Percentiles rank a stretch among this genome's conserved stretches.
These are phyloP conservation scores for Selene dorsalis DNA, from an alignment of 2,797 vertebrate species.

Conservation along the genomic window DNA sequence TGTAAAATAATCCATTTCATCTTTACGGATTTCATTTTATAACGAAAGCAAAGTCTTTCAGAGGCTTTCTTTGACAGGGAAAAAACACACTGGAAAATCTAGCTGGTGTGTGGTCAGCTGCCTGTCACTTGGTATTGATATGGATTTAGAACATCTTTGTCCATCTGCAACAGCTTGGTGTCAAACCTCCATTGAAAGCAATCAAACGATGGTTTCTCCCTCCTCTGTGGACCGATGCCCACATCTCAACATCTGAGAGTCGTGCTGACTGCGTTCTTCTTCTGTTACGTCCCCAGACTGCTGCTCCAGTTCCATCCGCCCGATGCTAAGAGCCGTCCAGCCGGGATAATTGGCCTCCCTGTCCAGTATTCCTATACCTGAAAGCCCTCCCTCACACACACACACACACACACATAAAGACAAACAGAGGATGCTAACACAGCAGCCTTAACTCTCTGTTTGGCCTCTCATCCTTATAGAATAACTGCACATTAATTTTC, in stretches of 20 bases:
- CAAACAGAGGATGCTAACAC: constrained; percentile 60
- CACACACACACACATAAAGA: constrained; percentile 52
- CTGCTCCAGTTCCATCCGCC: constrained; percentile 53
- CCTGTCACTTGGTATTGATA: constrained; percentile 12
- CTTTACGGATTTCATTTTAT: constrained; percentile 44
- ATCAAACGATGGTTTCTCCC: constrained; percentile 24
- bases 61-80: constrained; percentile 4
- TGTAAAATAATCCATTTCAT: constrained; percentile 60
- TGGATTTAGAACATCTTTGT: constrained; percentile 33
- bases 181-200: constrained; percentile 37
- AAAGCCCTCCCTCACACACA: constrained; percentile 46
- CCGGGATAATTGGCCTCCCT: constrained; percentile 80
- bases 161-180: constrained; percentile 23
- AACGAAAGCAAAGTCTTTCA: constrained; percentile 7
- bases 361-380: constrained; percentile 62
- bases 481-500: constrained; percentile 71
- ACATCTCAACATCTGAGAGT: constrained; percentile 63
- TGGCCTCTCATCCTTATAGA: constrained; percentile 61
- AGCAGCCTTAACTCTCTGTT: constrained; percentile 54
- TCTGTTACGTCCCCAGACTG: constrained; percentile 61
- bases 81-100: constrained; percentile 23
- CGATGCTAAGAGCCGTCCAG: constrained; percentile 71
- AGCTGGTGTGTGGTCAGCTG: constrained; percentile 26
- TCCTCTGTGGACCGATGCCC: constrained; percentile 37
- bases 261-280: constrained; percentile 69